phyloP scores from a whole-genome alignment of 2,888 invertebrate genomes.

The Agriotes lineatus region DNA sequence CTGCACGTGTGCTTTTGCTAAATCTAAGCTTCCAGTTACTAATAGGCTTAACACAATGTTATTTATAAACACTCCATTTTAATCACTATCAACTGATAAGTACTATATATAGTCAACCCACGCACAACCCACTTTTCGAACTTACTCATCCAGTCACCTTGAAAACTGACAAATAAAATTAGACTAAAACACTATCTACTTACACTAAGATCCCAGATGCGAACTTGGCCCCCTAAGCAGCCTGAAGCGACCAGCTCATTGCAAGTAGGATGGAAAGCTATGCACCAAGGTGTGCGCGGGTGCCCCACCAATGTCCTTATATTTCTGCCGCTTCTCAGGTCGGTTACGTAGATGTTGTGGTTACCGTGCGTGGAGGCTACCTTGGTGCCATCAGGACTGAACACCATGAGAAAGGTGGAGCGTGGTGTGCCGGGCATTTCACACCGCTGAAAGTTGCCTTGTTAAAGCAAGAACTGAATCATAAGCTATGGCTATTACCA shows the following conservation, averaged over 20 bases:
- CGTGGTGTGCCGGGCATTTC: constrained; percentile 81
- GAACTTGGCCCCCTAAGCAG: constrained; percentile 89
- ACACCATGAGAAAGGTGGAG: constrained; percentile 88
- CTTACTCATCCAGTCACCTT: neutral
- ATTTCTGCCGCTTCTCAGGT: constrained; percentile 82
- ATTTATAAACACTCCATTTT: neutral
- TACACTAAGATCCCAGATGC: constrained; percentile 88
- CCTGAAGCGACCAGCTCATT: constrained; percentile 89
- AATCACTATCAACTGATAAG: constrained; percentile 1
- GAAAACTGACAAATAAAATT: neutral
- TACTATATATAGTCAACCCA: neutral
- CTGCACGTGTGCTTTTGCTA: too few species aligned
- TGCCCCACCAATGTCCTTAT: constrained; percentile 84
- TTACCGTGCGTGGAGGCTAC: constrained; percentile 92
- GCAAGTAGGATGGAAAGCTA: constrained; percentile 88
- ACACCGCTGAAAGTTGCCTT: constrained; percentile 77
- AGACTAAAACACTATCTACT: too few species aligned
- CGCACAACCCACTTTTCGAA: neutral
- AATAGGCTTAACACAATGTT: neutral
- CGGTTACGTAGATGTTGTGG: constrained; percentile 88
- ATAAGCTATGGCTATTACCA: too few species aligned
- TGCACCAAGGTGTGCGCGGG: constrained; percentile 91
- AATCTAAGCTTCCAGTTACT: too few species aligned
- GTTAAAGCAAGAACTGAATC: too few species aligned
- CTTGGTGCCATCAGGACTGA: constrained; percentile 88